These are phyloP conservation scores for Megaceryle alcyon DNA, from an alignment of 2,797 vertebrate genomes.

Conservation along the genomic window DNA sequence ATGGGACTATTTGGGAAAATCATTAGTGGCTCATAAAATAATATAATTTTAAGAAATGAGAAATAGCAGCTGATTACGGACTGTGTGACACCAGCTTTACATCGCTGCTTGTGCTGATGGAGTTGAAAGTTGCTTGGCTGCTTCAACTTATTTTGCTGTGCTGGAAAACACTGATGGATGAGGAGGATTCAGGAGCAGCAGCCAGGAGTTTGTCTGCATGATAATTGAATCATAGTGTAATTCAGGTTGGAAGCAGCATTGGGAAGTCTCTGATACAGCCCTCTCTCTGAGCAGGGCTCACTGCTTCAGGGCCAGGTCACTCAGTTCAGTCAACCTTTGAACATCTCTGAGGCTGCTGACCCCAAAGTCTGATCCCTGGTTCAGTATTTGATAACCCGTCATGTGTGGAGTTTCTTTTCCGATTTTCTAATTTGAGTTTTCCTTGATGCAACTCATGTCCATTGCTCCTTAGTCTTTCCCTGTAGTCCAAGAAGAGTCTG, in stretches of 20 bases:
- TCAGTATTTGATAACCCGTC: background rate
- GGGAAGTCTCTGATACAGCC: background rate
- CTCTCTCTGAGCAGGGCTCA: background rate
- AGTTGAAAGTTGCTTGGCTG: background rate
- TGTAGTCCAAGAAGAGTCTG: background rate
- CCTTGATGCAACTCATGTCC: background rate
- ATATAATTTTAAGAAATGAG: constrained; percentile 12
- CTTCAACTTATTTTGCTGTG: background rate
- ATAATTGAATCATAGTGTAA: background rate
- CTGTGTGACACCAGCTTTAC: background rate
- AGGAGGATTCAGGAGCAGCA: background rate
- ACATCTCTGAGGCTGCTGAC: background rate
- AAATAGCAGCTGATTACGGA: background rate
- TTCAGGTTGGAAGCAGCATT: background rate
- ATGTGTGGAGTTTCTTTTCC: background rate
- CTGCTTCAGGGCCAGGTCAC: background rate
- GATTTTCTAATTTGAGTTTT: background rate
- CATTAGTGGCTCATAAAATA: constrained; percentile 39
- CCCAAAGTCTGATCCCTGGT: background rate
- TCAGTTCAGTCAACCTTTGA: background rate
- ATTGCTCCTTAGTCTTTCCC: background rate
- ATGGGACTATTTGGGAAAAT: background rate
- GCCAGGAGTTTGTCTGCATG: background rate
- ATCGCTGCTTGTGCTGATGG: background rate
- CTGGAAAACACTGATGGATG: background rate